These are phyloP conservation scores for Struthidea cinerea DNA, from an alignment of 2,113 vertebrate genomes.

Conservation along the genomic window DNA sequence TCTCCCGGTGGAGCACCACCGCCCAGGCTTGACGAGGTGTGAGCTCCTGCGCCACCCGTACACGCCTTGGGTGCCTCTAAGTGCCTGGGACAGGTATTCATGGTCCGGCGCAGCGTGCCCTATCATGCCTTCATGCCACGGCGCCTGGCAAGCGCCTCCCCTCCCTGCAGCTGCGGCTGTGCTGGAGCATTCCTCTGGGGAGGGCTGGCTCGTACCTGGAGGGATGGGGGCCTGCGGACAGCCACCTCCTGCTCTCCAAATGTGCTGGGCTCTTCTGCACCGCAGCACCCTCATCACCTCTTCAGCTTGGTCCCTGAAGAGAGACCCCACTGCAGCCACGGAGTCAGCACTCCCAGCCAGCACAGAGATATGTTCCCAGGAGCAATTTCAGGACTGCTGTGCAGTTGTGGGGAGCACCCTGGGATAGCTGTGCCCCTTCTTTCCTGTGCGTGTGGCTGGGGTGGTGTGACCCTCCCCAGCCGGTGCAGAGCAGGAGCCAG, in stretches of 20 bases:
- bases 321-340: fast-evolving
- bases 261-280: not conserved
- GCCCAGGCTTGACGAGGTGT: constrained; percentile 9
- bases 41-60: constrained; percentile 15
- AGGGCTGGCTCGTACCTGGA: not conserved
- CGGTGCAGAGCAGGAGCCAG: not conserved
- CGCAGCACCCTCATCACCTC: not conserved
- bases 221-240: fast-evolving
- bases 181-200: constrained; percentile 8
- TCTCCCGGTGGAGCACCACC: not conserved
- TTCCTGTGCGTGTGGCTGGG: not conserved
- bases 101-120: constrained; percentile 26
- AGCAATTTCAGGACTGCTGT: not conserved
- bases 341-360: not conserved
- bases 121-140: constrained; percentile 41
- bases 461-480: not conserved
- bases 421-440: not conserved
- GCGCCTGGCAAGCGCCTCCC: not conserved
- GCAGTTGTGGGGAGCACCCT: not conserved
- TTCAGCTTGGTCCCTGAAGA: not conserved
- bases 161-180: constrained; percentile 30
- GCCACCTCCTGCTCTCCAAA: not conserved
- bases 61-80: constrained; percentile 29
- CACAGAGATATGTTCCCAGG: not conserved
- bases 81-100: constrained; percentile 50